Conservation (phyloP, 2,888 invertebrate genomes). For the Argyra leucocephala region DNA sequence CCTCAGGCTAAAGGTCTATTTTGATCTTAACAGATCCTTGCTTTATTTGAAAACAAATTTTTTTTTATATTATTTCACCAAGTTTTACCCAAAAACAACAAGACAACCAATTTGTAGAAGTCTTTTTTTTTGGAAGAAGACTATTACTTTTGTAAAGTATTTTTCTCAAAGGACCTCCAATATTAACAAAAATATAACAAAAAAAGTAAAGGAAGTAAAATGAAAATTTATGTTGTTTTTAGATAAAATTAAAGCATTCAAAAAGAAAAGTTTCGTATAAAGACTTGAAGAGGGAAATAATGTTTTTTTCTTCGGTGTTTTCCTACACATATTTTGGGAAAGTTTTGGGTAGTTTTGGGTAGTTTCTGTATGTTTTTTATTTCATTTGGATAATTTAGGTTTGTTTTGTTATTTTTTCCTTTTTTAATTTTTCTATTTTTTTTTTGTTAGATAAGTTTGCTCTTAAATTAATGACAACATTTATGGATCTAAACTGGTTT, state of each 20-base stretch:
- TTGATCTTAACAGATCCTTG: not conserved
- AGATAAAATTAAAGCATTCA: not conserved
- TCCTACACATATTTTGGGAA: not conserved
- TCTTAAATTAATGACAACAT: not conserved
- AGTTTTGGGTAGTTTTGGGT: not conserved
- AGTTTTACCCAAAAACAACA: not conserved
- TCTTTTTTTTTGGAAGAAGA: not conserved
- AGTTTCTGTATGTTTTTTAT: not conserved
- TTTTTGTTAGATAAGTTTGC: not conserved
- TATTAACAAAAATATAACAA: not conserved
- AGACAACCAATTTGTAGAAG: not conserved
- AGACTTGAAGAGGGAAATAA: not conserved
- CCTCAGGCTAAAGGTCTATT: not conserved
- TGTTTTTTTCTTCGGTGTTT: not conserved
- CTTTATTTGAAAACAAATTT: not conserved
- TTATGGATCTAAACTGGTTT: not conserved
- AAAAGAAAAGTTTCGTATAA: not conserved
- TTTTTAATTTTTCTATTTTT: not conserved
- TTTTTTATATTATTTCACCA: not conserved
- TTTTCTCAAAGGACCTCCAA: conserved; percentile 6
- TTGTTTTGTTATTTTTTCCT: not conserved
- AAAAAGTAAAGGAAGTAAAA: not conserved
- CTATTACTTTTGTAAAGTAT: not conserved
- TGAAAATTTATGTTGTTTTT: conserved; percentile 2
- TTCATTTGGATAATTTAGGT: not conserved